phyloP scores from a whole-genome alignment of 2,113 vertebrate genomes.

The Prolemur simus region DNA sequence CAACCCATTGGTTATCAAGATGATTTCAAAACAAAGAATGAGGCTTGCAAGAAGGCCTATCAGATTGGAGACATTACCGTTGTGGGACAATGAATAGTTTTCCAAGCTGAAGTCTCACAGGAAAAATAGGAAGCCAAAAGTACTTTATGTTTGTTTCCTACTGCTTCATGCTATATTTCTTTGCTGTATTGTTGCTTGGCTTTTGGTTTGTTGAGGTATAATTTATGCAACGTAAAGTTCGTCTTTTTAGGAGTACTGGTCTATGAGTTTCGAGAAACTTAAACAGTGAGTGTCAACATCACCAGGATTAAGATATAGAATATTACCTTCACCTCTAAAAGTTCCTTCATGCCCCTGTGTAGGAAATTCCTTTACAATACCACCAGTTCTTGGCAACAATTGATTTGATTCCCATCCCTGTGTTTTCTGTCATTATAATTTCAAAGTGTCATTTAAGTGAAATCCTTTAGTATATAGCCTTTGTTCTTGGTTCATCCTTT shows the following conservation, averaged over 20 bases:
- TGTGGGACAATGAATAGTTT: not conserved
- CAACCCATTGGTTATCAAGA: not conserved
- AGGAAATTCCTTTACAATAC: not conserved
- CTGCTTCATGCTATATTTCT: not conserved
- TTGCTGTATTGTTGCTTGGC: not conserved
- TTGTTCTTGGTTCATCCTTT: not conserved
- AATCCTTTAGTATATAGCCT: not conserved
- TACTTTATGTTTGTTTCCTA: too few species aligned
- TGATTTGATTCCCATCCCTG: not conserved
- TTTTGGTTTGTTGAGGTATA: not conserved
- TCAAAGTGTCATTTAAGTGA: not conserved
- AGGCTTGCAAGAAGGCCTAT: not conserved
- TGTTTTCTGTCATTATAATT: not conserved
- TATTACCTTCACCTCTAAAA: not conserved
- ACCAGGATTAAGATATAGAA: not conserved
- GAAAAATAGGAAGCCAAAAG: too few species aligned
- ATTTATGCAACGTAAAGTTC: not conserved
- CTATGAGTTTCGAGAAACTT: not conserved
- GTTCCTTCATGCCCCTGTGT: not conserved
- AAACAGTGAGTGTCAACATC: not conserved
- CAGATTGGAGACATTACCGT: not conserved
- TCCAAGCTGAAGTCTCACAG: not conserved
- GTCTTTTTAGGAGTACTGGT: not conserved
- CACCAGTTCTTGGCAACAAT: not conserved
- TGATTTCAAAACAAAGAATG: not conserved